Evolutionary conservation across 2,888 invertebrate species (phyloP), one percentile per base, ranked within the genome.

Genomic region (Phymatocera aterrima): DNA sequence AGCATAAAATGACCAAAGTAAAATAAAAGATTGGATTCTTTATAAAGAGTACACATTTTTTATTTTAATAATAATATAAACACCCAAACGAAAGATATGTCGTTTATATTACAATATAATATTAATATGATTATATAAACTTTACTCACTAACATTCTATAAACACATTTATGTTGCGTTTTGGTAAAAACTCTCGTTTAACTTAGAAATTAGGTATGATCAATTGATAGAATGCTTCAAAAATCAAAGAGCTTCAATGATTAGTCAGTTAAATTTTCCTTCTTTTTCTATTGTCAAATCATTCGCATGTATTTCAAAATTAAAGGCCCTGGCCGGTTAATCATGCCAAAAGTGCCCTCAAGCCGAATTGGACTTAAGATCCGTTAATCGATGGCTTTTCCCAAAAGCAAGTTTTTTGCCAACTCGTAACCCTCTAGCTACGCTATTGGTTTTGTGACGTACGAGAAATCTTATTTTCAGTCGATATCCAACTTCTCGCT

Each of bases 81-180:
- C 61, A 64, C 37, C 61, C 61, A n/a, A n/a, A n/a, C n/a, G 18
- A 51, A 34, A 64, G 37, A 64, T 64, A 64, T 64, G 61, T 64
- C 21, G 65, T 64, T 77, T 77, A 48, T 77, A 77, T 77, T 77
- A 77, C 31, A 46, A 34, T 8, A 43, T 61, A 61, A 61, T 61
- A 37, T 64, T 72, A 40, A 12, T 34, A 64, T 77, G 64, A 43
- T 64, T 64, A 64, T 1, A 60, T 28, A 37, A 77, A 65, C 65
- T 43, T 48, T 34, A 28, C 12, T 40, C 24, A 15, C 75, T 72
- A 75, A n/a, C 12, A 43, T 75, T 6, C 57, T 75, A 40, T n/a
- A 57, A 60, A 37, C 61, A 75, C 75, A 75, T 54, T 72, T 51
- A 51, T 34, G 34, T 18, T 34, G 72, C 51, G 61, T 64, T 10